Base-by-base conservation (phyloP, 2,888 invertebrate genomes). In the Leptopilina drosophilae region DNA sequence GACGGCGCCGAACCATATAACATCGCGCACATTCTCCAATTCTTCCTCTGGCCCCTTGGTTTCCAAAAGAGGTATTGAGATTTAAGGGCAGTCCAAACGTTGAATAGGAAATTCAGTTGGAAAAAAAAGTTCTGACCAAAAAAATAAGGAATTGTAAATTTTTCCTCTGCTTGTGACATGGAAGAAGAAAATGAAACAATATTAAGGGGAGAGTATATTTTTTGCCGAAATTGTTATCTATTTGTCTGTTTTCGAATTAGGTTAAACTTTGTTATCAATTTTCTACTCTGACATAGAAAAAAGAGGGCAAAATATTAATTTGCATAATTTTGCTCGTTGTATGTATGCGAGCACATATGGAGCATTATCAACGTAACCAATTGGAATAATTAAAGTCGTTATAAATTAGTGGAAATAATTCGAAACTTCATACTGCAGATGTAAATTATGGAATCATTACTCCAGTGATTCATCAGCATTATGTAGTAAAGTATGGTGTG, bases 1-100 rank as follows among this genome's bases (percentile, higher is more conserved):
- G 79, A 73, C 79, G 78, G 81, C 80, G 78, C 65, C n/a, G 76
- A 67, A 59, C 77, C 80, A 65, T 81, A 80, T 81, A 81, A 81
- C 78, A 78, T 78, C 42, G 42, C 77, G 81, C 79, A 73, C 73
- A 77, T 69, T 62, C 78, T 77, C 80, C 78, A 79, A 80, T 78
- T 77, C 80, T n/a, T 33, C 33, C 77, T 82, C 81, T 79, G 73
- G 2, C 42, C 49, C 12, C 12, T 12, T 11, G 4, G 11, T 12
- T 49, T 11, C 49, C 49, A 49, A 49, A 49, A 49, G 78, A 80
- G 82, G 82, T 64, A 62, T 78, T 40, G 69, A 73, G 73, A 73
- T 73, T 73, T 73, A 73, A 73, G 73, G 73, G 56, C 73, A 56
- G 33, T 33, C 67, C 26, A 14, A 33, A 49, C 49, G n/a, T n/a